phyloP scores from a whole-genome alignment of 1,140 invertebrate species.

The Eciton burchellii region DNA sequence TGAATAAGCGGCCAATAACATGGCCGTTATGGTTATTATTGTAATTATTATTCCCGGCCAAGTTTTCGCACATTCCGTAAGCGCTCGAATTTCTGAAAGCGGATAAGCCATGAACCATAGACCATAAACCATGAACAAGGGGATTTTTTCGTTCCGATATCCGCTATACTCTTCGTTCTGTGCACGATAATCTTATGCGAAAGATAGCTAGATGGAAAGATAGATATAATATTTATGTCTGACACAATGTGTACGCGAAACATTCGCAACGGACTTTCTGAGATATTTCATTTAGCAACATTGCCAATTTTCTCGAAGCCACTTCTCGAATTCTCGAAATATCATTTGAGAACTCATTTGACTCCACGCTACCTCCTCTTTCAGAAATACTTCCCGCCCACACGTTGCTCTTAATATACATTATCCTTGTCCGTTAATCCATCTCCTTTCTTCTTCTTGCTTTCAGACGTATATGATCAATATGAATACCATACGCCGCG shows the following conservation, averaged over 20 bases:
- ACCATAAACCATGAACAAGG: neutral
- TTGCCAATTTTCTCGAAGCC: neutral
- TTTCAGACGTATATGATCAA: neutral
- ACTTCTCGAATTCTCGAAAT: too few relatives aligned
- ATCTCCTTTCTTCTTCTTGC: neutral
- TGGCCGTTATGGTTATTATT: too few relatives aligned
- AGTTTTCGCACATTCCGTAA: neutral
- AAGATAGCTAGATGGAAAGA: neutral
- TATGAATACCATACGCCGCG: neutral
- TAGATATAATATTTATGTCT: neutral
- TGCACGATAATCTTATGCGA: neutral
- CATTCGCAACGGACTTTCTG: neutral
- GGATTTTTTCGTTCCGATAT: neutral
- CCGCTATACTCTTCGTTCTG: too few relatives aligned
- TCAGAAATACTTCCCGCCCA: neutral
- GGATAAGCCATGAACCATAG: neutral
- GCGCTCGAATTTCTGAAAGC: neutral
- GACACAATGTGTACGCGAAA: neutral
- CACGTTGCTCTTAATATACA: neutral
- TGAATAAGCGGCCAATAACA: constrained; percentile 26
- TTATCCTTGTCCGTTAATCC: neutral
- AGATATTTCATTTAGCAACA: neutral
- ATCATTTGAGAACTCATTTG: neutral
- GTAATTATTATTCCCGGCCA: neutral
- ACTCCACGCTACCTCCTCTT: neutral